Evolutionary conservation across 2,113 vertebrate species (phyloP), one percentile per base, ranked within the genome.

Genomic region (Toxotes chatareus): DNA sequence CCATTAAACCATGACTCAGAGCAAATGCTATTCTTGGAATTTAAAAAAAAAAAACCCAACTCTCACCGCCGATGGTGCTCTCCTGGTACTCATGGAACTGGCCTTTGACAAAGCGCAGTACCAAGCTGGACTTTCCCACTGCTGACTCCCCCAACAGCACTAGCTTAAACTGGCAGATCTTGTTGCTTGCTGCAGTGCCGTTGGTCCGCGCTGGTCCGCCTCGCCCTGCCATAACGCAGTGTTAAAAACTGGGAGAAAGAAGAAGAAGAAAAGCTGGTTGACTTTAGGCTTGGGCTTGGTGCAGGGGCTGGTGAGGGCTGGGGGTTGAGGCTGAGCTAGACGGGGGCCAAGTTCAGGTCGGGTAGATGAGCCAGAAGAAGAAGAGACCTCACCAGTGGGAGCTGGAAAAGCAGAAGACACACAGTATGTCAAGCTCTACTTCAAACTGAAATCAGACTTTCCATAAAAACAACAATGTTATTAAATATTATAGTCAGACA

Each of bases 51-150:
- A 34, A 7, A 4, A 31, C 1, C 1, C 27, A 27, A 1, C 21
- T 49, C 96, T 95, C 91, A 99, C 98, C 98, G 96, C 98, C 98
- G 0, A 99, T 99, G 21, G 98, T 99, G 96, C 98, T 99, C 95
- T 99, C 98, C 93, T 99, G 98, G 91, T 97, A 99, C 90, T 99
- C 98, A 0, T 99, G 98, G 90, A 99, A 99, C 88, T 99, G 98
- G 73, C 98, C 98, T 94, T 99, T 99, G 83, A 99, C 98, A 0
- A 99, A 99, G 92, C 98, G 98, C 91, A 99, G 96, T 17, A 99
- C 98, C 0, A 99, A 94, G 93, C 98, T 99, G 93, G 98, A 99
- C 83, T 99, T 99, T 55, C 98, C 98, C 87, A 99, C 98, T 0
- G 98, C 98, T 0, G 97, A 99, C 74, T 99, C 98, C 4, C 98